Percentiles rank a stretch among this genome's conserved stretches.
Evolutionary conservation across 2,797 vertebrate genomes (phyloP).

Genomic region (Enteromius trimaculatus): DNA sequence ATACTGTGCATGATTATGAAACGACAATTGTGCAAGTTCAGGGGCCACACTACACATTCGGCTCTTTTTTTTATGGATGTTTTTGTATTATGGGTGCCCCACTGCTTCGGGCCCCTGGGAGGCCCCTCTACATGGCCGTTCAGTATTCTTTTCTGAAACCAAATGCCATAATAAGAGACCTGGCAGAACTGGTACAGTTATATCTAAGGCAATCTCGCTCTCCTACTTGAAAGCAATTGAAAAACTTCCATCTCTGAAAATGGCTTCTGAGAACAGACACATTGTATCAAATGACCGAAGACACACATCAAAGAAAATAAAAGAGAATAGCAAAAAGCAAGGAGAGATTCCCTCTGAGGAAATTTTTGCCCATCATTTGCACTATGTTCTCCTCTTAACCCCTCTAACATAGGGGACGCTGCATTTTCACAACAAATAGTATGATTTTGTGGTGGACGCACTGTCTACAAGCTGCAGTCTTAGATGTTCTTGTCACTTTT

Average conservation of each 20-base stretch:
- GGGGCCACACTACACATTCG: neutral
- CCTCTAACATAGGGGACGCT: neutral
- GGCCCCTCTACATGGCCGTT: neutral
- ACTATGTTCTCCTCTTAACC: neutral
- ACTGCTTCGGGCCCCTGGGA: neutral
- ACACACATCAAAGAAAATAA: constrained; percentile 40
- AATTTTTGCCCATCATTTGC: neutral
- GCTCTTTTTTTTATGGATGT: neutral
- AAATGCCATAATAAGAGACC: neutral
- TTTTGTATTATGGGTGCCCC: too few relatives aligned
- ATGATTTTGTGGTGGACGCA: neutral
- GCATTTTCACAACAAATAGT: neutral
- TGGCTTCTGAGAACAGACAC: constrained; percentile 17
- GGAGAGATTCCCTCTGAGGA: neutral
- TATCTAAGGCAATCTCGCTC: constrained; percentile 1
- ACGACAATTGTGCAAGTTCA: neutral
- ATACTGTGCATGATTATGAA: constrained; percentile 6
- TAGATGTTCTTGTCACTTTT: constrained; percentile 3
- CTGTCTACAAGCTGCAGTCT: neutral
- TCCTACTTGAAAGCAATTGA: constrained; percentile 32
- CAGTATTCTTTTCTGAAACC: constrained; percentile 1
- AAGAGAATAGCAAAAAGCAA: constrained; percentile 14
- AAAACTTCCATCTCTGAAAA: constrained; percentile 34
- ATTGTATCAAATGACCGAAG: neutral
- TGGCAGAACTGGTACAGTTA: neutral